Base-by-base conservation (phyloP, 1,140 invertebrate species). In the Leptonema lineaticorne region DNA sequence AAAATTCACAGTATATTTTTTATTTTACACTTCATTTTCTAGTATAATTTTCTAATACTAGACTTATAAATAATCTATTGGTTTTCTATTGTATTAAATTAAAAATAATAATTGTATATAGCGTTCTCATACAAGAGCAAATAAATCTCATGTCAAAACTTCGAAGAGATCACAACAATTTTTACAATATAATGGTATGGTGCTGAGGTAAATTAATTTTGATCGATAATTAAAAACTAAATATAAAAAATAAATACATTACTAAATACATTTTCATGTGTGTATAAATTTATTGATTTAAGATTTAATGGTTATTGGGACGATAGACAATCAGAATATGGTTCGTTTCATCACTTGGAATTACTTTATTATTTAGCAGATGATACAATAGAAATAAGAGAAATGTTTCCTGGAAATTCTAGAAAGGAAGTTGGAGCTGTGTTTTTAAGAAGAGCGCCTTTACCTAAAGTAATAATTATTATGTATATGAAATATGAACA, bases 281-380 rank as follows among this genome's bases (percentile, higher is more conserved):
- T 6, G 16, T 5, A 48, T 7, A 14, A 48, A 14, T 7, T 20
- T 53, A 18, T 22, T n/a, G 22, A 22, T 53, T 20, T 5, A 89
- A 85, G 92, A 73, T 97, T 97, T 77, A 90, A 87, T 73, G 93
- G 89, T 24, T 93, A 93, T 72, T 97, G 95, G 94, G 93, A 97
- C 76, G 94, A 97, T 76, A 83, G 88, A 7, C 83, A 87, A 2
- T 87, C 84, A 28, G 85, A 89, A 74, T 87, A 88, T 77, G 89
- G 94, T 29, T 82, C 86, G 29, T 75, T 93, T n/a, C 87, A 93
- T 71, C 80, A 90, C 73, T 78, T 93, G 2, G 87, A 92, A 73
- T 80, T 95, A 4, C 85, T 88, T 77, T 97, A 93, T 78, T 96
- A 92, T 78, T 81, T 97, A 11, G 86, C 90, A 0, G 93, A 97